Evolutionary conservation across 1,140 invertebrate genomes (phyloP), one percentile per base, ranked within the genome.

Genomic region (Grapholita molesta): DNA sequence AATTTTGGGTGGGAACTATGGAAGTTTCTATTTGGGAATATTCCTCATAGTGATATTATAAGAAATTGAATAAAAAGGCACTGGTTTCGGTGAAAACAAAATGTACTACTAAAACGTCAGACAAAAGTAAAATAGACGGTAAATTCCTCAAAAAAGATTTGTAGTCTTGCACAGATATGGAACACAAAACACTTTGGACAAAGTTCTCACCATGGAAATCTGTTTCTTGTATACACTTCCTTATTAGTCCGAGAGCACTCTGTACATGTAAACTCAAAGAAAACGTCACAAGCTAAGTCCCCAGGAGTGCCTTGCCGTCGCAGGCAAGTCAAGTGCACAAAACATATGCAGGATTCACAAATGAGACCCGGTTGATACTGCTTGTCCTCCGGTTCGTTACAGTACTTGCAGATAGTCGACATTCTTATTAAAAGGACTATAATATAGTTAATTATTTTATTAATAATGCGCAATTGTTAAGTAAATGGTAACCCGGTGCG

Each of bases 221-320:
- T 95, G 18, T 93, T 93, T 33, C 95, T 89, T 21, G 80, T 78
- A 69, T 95, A 92, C 30, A 88, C 77, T 86, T 96, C 95, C 38
- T 92, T 87, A 0, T 89, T 90, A 33, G 81, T 79, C 0, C 84
- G 73, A 48, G 92, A 93, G 80, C 96, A 97, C 52, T 94, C 92
- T 30, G 85, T 77, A 79, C 96, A 97, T 38, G 91, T 94, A 42
- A 96, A 95, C 35, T 94, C 92, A 70, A 96, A 97, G 83, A 97
- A 96, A 8, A 96, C 93, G 92, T 97, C 96, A 23, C 95, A 95
- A 1, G 94, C 79, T 15, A 97, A 91, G 66, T 94, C 93, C 0
- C 94, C 95, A 0, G 95, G 95, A 6, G 94, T 93, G 18, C 94
- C 93, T 9, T 93, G 92, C 32, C 93, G 86, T 70, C 91, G 91